These are phyloP conservation scores for Oostethus manadensis DNA, from an alignment of 2,113 vertebrate genomes.

Conservation along the genomic window DNA sequence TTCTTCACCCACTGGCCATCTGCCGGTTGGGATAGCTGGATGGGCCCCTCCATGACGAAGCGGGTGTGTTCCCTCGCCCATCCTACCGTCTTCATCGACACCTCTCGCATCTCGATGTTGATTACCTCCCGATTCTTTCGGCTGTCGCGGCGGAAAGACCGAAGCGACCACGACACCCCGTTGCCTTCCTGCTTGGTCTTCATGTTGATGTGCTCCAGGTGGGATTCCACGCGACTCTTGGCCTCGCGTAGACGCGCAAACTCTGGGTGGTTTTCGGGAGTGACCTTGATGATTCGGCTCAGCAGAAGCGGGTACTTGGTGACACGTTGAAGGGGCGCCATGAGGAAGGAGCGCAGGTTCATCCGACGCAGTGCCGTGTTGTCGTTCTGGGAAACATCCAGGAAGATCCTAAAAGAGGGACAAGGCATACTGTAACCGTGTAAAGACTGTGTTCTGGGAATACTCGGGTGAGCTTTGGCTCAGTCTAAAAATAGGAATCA, in stretches of 20 bases:
- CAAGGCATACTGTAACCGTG: neutral
- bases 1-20: slow-evolving; percentile 89
- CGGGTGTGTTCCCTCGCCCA: slow-evolving; percentile 83
- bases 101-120: slow-evolving; percentile 86
- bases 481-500: slow-evolving; percentile 52
- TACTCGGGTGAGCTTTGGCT: slow-evolving; percentile 12
- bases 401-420: slow-evolving; percentile 79
- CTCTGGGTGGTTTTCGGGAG: slow-evolving; percentile 81
- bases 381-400: slow-evolving; percentile 90
- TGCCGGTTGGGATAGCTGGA: slow-evolving; percentile 83
- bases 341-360: slow-evolving; percentile 90
- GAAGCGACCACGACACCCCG: slow-evolving; percentile 81
- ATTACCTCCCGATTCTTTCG: slow-evolving; percentile 85
- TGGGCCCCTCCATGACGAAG: slow-evolving; percentile 85
- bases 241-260: slow-evolving; percentile 80
- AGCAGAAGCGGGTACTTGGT: slow-evolving; percentile 87
- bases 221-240: slow-evolving; percentile 87
- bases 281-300: slow-evolving; percentile 85
- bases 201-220: slow-evolving; percentile 93
- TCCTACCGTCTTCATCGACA: slow-evolving; percentile 82
- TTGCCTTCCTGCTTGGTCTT: slow-evolving; percentile 86
- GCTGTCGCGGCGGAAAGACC: slow-evolving; percentile 86
- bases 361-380: slow-evolving; percentile 86
- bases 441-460: neutral
- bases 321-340: slow-evolving; percentile 86